Percentiles rank a stretch among this genome's conserved stretches.
phyloP scores from a whole-genome alignment of 2,888 invertebrate species.

The Rhingia campestris region DNA sequence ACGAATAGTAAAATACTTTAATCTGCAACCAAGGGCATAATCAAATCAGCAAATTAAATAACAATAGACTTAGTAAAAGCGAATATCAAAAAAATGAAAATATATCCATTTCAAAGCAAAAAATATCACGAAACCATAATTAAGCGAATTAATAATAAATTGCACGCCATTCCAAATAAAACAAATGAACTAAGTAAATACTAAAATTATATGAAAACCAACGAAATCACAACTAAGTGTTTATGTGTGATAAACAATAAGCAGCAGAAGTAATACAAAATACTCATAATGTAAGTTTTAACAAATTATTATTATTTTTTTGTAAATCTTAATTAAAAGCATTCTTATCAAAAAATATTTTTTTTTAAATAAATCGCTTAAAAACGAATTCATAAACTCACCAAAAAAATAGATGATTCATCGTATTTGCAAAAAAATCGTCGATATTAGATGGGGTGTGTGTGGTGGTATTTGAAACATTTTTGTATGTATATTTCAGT shows the following conservation, averaged over 20 bases:
- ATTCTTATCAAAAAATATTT: conserved; percentile 62
- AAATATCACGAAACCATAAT: conserved; percentile 21
- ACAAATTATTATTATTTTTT: conserved; percentile 27
- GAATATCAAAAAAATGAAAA: conserved; percentile 35
- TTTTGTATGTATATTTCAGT: conserved; percentile 9
- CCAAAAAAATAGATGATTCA: conserved; percentile 67
- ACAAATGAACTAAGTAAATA: conserved; percentile 40
- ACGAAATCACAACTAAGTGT: conserved; percentile 67
- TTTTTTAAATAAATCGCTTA: conserved; percentile 67
- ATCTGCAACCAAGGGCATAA: conserved; percentile 42
- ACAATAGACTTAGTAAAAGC: conserved; percentile 30
- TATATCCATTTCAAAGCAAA: conserved; percentile 27
- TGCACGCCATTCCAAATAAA: conserved; percentile 57
- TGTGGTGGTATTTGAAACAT: conserved; percentile 38
- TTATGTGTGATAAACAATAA: conserved; percentile 68
- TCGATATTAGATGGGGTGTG: conserved; percentile 31
- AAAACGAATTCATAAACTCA: conserved; percentile 71
- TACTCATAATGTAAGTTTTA: conserved; percentile 57
- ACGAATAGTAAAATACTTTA: conserved; percentile 1
- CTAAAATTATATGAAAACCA: conserved; percentile 49
- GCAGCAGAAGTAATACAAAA: conserved; percentile 55
- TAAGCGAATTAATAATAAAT: conserved; percentile 45
- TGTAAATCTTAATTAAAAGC: conserved; percentile 66
- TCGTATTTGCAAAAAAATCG: conserved; percentile 65
- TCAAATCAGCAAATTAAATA: conserved; percentile 10